A percentile compares a stretch with the other conserved stretches of the same genome.
These are phyloP conservation scores for Misgurnus anguillicaudatus DNA, from an alignment of 2,113 vertebrate species.

Conservation along the genomic window DNA sequence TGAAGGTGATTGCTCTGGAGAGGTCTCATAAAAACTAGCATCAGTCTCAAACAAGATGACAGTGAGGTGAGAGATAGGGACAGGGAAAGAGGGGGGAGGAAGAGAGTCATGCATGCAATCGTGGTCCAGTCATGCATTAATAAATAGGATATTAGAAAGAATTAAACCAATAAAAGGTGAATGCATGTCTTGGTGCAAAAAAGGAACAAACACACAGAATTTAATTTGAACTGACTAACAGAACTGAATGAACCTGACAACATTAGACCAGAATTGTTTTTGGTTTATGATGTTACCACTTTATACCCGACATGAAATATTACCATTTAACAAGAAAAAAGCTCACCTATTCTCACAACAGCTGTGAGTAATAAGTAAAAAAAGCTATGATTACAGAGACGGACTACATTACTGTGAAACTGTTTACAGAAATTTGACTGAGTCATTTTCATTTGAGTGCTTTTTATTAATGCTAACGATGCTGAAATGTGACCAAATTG, in stretches of 20 bases:
- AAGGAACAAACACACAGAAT: neutral
- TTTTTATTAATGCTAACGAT: neutral
- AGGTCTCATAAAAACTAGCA: neutral
- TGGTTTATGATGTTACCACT: too few species aligned
- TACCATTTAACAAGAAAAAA: neutral
- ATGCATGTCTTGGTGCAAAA: neutral
- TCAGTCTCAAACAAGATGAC: neutral
- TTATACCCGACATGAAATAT: too few species aligned
- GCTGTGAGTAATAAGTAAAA: neutral
- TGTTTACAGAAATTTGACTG: too few species aligned
- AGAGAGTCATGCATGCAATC: conserved; percentile 6
- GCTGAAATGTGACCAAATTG: neutral
- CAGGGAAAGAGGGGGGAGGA: neutral
- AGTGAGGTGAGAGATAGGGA: neutral
- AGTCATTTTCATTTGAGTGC: neutral
- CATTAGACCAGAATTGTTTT: too few species aligned
- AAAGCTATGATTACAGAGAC: neutral
- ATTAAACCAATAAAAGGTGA: neutral
- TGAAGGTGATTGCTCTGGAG: conserved; percentile 7
- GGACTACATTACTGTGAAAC: neutral
- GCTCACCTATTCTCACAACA: neutral
- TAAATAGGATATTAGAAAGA: conserved; percentile 1
- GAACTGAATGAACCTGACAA: too few species aligned
- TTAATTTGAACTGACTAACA: too few species aligned
- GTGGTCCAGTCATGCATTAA: conserved; percentile 19